Base-by-base conservation (phyloP, 1,140 invertebrate genomes). In the Parasteatoda tepidariorum region DNA sequence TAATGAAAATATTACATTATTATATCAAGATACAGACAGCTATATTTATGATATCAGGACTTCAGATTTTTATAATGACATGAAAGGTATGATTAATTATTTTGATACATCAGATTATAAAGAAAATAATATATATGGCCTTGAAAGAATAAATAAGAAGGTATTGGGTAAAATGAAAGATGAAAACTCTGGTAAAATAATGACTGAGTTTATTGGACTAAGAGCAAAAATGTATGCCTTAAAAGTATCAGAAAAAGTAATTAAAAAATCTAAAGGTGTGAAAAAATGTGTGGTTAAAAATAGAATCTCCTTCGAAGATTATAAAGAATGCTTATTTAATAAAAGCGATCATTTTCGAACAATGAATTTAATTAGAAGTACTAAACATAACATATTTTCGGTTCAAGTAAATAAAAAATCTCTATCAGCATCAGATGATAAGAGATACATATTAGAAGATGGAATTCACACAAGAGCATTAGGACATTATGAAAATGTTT, bases 101-200 rank as follows among this genome's bases (percentile, higher is more conserved):
- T 85, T 86, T 57, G 84, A 86, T 48, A 74, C 66, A 24, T 86
- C 76, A 48, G 61, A 86, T 85, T 86, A 85, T 74, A 2, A 31
- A 66, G 54, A 86, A 85, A 31, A 84, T 55, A 74, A 85, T 84
- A 30, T 7, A 55, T 84, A 71, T 68, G 30, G 15, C 18, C 33
- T 87, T 4, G 85, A 55, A 15, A 88, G 74, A 59, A 70, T 71
- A 38, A 91, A 91, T 84, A 90, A 90, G 85, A 91, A 91, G 84
- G 87, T 89, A 7, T 33, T 90, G 6, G 90, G 90, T 13, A 88
- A 90, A 86, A 89, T 91, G 85, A 91, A 90, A 87, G 89, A 90
- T 87, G 90, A 91, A 86, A 86, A 86, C 26, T 87, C 87, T 79
- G 88, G 88, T 9, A 83, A 79, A 74, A 86, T 88, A 55, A 88